Conservation (phyloP, 2,797 vertebrate species). For the Micrastur ruficollis region DNA sequence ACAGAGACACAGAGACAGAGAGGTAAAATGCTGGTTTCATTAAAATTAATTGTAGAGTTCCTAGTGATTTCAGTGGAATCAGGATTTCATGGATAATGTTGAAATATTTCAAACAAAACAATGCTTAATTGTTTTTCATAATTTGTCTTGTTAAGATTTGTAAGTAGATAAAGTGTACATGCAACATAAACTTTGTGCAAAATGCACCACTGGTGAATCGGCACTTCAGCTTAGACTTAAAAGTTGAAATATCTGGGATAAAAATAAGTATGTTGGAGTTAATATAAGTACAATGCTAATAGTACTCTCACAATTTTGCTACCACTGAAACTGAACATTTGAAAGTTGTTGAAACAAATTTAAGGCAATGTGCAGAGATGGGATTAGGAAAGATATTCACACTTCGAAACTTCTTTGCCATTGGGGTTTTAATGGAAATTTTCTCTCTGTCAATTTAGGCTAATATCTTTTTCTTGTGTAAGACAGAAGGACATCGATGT, state of each 20-base stretch:
- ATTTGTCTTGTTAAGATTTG: neutral
- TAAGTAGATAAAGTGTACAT: neutral
- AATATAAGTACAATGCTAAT: neutral
- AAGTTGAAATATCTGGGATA: neutral
- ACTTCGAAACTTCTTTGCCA: neutral
- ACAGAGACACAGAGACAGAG: neutral
- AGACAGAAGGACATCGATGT: neutral
- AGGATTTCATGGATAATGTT: neutral
- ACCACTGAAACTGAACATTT: neutral
- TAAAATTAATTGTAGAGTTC: neutral
- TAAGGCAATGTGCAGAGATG: neutral
- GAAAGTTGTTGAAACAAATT: neutral
- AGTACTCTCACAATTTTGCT: neutral
- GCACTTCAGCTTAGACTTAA: neutral
- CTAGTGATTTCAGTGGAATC: neutral
- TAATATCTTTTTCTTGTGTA: neutral
- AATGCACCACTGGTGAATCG: neutral
- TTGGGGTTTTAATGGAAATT: neutral
- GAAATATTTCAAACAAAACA: neutral
- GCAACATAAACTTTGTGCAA: neutral
- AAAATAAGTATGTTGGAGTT: neutral
- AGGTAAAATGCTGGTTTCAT: neutral
- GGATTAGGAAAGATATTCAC: neutral
- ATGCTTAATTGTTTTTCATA: neutral
- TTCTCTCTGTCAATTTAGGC: neutral